Conservation (phyloP, 1,140 invertebrate species). For the Dinoponera quadriceps region DNA sequence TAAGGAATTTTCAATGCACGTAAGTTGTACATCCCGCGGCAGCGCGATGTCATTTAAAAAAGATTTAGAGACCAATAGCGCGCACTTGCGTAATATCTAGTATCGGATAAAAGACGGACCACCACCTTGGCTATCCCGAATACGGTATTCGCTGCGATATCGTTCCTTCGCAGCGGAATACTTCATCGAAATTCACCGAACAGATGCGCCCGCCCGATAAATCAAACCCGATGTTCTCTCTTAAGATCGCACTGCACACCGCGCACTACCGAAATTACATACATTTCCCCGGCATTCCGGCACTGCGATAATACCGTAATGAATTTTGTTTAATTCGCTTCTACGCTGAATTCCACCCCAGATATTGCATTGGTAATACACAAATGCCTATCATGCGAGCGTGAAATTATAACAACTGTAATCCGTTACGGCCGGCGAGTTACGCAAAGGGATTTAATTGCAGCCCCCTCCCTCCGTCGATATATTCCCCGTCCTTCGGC, state of each 20-base stretch:
- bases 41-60: not conserved
- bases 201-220: not conserved
- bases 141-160: slow-evolving; percentile 20
- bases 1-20: no score
- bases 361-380: slow-evolving; percentile 6
- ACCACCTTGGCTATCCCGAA: slow-evolving; percentile 44
- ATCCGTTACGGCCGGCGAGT: slow-evolving; percentile 24
- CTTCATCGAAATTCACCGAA: slow-evolving; percentile 10
- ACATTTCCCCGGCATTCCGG: not conserved
- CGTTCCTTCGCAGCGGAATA: slow-evolving; percentile 14
- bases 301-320: not conserved
- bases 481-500: not conserved
- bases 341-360: slow-evolving; percentile 13
- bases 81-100: no score
- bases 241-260: not conserved
- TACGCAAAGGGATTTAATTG: slow-evolving; percentile 40
- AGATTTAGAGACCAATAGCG: no score
- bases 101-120: slow-evolving; percentile 47
- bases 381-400: not conserved
- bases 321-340: slow-evolving; percentile 28
- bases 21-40: slow-evolving; percentile 1
- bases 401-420: slow-evolving; percentile 37
- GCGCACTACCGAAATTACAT: not conserved
- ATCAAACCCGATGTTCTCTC: not conserved
- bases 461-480: not conserved